phyloP scores from a whole-genome alignment of 2,113 vertebrate species.

The Craseonycteris thonglongyai region DNA sequence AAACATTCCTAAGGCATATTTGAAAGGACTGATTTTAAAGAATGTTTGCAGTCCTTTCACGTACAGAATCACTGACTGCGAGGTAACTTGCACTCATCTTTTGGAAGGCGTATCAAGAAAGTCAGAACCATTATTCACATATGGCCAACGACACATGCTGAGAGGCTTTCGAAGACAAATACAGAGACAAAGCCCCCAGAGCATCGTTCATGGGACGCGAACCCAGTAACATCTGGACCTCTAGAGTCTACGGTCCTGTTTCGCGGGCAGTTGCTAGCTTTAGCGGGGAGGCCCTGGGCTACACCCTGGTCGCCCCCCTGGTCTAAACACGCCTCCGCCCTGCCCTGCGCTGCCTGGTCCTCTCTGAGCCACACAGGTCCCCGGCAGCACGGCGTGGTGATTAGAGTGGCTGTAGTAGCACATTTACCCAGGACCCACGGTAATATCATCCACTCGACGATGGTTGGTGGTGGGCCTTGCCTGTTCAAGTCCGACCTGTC shows the following conservation, averaged over 20 bases:
- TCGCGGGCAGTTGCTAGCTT: too few relatives aligned
- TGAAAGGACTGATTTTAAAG: neutral
- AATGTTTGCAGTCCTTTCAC: neutral
- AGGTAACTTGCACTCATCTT: neutral
- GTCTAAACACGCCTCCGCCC: neutral
- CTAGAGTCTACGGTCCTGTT: neutral
- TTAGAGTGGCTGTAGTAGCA: constrained; percentile 83
- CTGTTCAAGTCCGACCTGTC: constrained; percentile 80
- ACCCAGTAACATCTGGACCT: neutral
- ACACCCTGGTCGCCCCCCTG: too few relatives aligned
- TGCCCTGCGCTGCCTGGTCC: neutral
- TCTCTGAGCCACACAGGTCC: constrained; percentile 36
- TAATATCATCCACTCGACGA: constrained; percentile 98
- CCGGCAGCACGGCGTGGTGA: constrained; percentile 58
- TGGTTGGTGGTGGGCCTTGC: constrained; percentile 91
- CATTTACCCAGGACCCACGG: constrained; percentile 98
- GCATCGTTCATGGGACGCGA: neutral
- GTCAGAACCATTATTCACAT: neutral
- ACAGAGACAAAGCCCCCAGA: neutral
- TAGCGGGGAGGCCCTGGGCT: too few relatives aligned
- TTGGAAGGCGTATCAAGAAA: neutral
- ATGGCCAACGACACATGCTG: neutral
- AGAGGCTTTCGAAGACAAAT: neutral
- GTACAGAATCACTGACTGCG: neutral
- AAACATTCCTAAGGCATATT: neutral